phyloP scores from a whole-genome alignment of 2,888 invertebrate species.

The Eupsilia transversa region DNA sequence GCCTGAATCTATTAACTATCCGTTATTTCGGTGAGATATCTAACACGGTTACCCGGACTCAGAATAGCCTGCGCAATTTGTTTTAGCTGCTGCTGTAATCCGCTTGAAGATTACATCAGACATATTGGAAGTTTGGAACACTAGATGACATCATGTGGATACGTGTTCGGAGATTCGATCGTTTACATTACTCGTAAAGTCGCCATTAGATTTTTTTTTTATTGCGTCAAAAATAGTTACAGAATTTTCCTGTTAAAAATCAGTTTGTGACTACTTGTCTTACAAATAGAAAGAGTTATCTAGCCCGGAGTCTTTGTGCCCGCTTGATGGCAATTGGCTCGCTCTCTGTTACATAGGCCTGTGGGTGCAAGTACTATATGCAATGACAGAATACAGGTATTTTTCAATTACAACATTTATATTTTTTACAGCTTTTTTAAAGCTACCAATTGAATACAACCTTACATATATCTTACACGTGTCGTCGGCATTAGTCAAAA shows the following conservation, averaged over 20 bases:
- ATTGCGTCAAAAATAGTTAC: constrained; percentile 15
- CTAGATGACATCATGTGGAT: constrained; percentile 16
- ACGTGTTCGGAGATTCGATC: not conserved
- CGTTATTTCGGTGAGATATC: not conserved
- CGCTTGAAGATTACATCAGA: constrained; percentile 31
- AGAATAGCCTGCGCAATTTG: constrained; percentile 3
- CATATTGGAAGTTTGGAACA: not conserved
- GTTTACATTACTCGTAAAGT: constrained; percentile 16
- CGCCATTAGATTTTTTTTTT: constrained; percentile 10
- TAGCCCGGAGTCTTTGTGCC: no score
- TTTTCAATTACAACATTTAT: no score
- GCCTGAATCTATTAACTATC: no score
- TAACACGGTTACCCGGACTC: not conserved
- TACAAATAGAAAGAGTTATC: no score
- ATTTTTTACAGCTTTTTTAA: no score
- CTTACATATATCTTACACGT: no score
- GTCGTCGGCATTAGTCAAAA: no score
- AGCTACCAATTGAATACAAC: no score
- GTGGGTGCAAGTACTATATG: no score
- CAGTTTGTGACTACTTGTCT: not conserved
- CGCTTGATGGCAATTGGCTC: no score
- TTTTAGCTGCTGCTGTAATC: not conserved
- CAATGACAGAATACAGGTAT: no score
- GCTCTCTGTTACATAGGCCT: no score
- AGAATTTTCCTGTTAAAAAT: not conserved